phyloP scores from a whole-genome alignment of 2,113 vertebrate genomes.

The Cyanistes caeruleus region DNA sequence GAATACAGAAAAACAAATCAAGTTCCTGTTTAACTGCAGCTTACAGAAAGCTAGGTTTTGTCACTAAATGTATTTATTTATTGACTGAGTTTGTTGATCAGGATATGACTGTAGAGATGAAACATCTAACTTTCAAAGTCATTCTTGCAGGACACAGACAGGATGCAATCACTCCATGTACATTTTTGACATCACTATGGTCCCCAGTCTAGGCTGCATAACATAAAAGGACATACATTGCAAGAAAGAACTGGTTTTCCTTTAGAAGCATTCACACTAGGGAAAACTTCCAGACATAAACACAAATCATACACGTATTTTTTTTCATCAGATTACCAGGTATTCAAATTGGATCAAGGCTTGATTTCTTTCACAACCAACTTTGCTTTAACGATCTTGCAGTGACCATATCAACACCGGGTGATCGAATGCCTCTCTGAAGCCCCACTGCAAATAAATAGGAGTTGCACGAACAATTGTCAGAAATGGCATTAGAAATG shows the following conservation, averaged over 20 bases:
- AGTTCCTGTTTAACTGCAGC: conserved; percentile 67
- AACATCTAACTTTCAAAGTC: conserved; percentile 73
- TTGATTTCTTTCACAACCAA: background rate
- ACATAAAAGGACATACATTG: conserved; percentile 61
- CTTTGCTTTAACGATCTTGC: background rate
- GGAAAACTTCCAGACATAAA: conserved; percentile 63
- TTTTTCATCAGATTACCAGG: conserved; percentile 1
- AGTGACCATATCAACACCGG: background rate
- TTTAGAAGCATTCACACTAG: conserved; percentile 31
- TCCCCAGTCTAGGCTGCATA: conserved; percentile 42
- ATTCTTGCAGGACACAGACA: conserved; percentile 59
- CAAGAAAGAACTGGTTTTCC: conserved; percentile 41
- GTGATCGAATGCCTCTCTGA: background rate
- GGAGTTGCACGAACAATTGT: background rate
- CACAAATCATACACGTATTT: background rate
- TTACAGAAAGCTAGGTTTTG: conserved; percentile 58
- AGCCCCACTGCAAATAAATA: background rate
- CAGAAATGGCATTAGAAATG: background rate
- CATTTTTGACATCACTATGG: conserved; percentile 58
- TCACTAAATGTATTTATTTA: conserved; percentile 72
- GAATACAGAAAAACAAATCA: conserved; percentile 59
- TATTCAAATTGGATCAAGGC: background rate
- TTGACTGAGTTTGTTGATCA: conserved; percentile 68
- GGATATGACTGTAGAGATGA: conserved; percentile 72
- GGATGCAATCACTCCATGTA: conserved; percentile 61